Percentiles rank a stretch among this genome's conserved stretches.
phyloP scores from a whole-genome alignment of 2,888 invertebrate species.

The Megaustenia siamemsis region DNA sequence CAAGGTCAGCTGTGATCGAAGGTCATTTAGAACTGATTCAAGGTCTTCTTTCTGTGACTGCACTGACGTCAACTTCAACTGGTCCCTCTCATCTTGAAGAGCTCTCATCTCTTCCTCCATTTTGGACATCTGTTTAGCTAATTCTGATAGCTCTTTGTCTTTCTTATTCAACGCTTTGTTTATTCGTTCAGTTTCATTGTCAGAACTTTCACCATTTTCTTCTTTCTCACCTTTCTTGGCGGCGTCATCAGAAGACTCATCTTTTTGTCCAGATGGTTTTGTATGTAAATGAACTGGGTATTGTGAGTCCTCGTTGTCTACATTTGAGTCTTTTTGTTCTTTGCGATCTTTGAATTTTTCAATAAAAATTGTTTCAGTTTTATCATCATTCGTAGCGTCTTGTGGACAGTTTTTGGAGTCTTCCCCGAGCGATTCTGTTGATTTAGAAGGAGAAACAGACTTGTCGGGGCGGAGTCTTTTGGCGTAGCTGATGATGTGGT shows the following conservation, averaged over 20 bases:
- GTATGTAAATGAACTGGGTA: too few species aligned
- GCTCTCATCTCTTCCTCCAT: conserved; percentile 52
- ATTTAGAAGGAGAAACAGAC: neutral
- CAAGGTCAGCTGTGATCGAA: conserved; percentile 59
- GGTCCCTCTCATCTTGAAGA: conserved; percentile 65
- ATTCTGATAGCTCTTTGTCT: conserved; percentile 16
- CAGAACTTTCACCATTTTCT: neutral
- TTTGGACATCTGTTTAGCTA: conserved; percentile 54
- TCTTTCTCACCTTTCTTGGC: neutral
- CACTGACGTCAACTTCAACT: conserved; percentile 56
- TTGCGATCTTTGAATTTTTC: neutral
- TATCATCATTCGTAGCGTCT: neutral
- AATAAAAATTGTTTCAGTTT: neutral
- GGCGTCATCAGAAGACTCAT: neutral
- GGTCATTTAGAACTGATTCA: conserved; percentile 55
- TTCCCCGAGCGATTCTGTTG: neutral
- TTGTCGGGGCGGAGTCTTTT: conserved; percentile 8
- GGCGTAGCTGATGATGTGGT: neutral
- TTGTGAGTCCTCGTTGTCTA: too few species aligned
- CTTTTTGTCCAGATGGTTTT: neutral
- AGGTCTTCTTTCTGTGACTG: conserved; percentile 48
- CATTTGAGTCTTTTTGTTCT: neutral
- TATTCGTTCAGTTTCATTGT: conserved; percentile 19
- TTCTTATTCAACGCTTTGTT: neutral
- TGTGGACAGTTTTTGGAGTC: conserved; percentile 19